These are phyloP conservation scores for Chaetops frenatus DNA, from an alignment of 2,113 vertebrate species.

Conservation along the genomic window DNA sequence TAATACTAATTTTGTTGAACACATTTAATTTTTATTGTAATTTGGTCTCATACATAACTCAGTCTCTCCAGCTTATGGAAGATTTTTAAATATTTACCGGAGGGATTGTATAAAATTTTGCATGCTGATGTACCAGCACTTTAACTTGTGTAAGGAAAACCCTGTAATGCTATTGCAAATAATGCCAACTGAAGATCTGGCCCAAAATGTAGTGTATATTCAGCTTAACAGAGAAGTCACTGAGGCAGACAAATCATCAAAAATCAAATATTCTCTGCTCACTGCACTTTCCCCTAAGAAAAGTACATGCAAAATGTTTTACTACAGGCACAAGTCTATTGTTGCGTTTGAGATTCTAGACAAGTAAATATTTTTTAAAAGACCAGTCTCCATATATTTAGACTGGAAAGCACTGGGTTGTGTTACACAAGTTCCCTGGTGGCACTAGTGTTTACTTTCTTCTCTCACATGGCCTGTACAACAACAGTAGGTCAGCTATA, in stretches of 20 bases:
- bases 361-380: background rate
- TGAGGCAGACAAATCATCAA: background rate
- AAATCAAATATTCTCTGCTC: background rate
- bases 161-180: background rate
- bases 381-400: background rate
- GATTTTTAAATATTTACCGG: background rate
- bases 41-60: background rate
- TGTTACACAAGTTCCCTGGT: background rate
- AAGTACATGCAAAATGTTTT: background rate
- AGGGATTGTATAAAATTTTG: background rate
- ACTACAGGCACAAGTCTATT: background rate
- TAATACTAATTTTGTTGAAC: background rate
- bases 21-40: background rate
- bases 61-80: background rate
- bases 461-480: background rate
- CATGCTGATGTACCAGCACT: background rate
- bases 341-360: background rate
- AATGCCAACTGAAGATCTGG: background rate
- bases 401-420: background rate
- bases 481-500: background rate
- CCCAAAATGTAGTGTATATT: background rate
- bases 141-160: background rate
- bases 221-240: background rate
- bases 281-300: background rate
- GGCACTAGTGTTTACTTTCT: background rate